These are phyloP conservation scores for Drosophila guanche DNA, from an alignment of 1,140 invertebrate species.

Conservation along the genomic window DNA sequence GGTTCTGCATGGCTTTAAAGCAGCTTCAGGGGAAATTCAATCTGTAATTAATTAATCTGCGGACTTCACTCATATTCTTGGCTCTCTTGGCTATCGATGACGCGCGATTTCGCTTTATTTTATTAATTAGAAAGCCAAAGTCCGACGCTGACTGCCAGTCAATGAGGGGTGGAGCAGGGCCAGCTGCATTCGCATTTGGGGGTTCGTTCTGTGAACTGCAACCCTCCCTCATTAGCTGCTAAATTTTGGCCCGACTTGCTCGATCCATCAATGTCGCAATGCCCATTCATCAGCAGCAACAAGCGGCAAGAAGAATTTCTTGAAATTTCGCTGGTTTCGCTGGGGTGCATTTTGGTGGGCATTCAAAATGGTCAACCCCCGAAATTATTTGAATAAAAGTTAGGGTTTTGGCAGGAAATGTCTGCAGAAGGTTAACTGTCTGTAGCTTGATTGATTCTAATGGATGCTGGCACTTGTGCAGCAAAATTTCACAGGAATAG, in stretches of 20 bases:
- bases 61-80: neutral
- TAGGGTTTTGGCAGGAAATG: too few species aligned
- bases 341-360: too few species aligned
- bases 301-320: too few species aligned
- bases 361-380: too few species aligned
- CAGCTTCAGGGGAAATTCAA: neutral
- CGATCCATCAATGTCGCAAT: slow-evolving; percentile 66
- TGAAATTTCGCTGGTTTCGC: too few species aligned
- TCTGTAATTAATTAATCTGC: slow-evolving; percentile 38
- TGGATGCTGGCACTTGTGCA: too few species aligned
- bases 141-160: slow-evolving; percentile 26
- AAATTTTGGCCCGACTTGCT: slow-evolving; percentile 40
- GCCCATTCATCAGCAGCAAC: slow-evolving; percentile 8
- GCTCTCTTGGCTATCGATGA: slow-evolving; percentile 58
- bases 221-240: slow-evolving; percentile 66
- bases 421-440: too few species aligned
- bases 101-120: slow-evolving; percentile 51
- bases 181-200: slow-evolving; percentile 22
- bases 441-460: too few species aligned
- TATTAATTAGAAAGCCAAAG: slow-evolving; percentile 61
- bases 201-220: slow-evolving; percentile 36
- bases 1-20: slow-evolving; percentile 28
- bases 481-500: too few species aligned
- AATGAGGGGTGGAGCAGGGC: too few species aligned
- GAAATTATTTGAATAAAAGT: too few species aligned